Base-by-base conservation (phyloP, 2,888 invertebrate genomes). In the Dusona sp. region DNA sequence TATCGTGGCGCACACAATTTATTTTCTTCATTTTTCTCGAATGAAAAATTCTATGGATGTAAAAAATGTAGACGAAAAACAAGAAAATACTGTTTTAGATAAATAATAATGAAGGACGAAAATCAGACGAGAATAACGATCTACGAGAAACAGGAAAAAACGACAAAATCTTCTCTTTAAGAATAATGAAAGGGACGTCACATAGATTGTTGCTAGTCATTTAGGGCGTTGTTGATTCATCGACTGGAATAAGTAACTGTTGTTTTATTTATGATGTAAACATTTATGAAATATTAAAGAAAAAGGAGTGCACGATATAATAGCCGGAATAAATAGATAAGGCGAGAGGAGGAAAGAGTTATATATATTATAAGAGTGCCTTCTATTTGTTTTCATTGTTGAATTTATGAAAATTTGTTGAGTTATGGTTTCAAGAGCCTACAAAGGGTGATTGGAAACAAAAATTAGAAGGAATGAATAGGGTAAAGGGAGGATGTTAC, bases 371-470 rank as follows among this genome's bases (percentile, higher is more conserved):
- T 90, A 92, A 92, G 94, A 93, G 94, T 94, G 94, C 94, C 94
- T 94, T 94, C 94, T 93, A 93, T 93, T 94, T 93, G 93, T 93
- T 93, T 92, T 84, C 68, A 92, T 94, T 90, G 91, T 93, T 93
- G 92, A 92, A 93, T 93, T 92, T 93, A 93, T 94, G 92, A 93
- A 92, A 90, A 93, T 94, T 93, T 93, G 92, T 94, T 93, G 92
- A 90, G 91, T 94, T 84, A 93, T 92, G 91, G 94, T 94, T 93
- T 93, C 92, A 91, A 93, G 92, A 94, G 93, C 92, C 92, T 94
- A 61, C 92, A 93, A 94, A 90, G 22, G 87, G 84, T 89, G 89
- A 89, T 89, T 90, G 83, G 83, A 84, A 88, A 85, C 82, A 84
- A 86, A n/a, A 83, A 87, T 67, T 86, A 84, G 75, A 84, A 82